Percentiles rank a stretch among this genome's conserved stretches.
Conservation (phyloP, 2,797 vertebrate species). For the Basileuterus tristriatus region DNA sequence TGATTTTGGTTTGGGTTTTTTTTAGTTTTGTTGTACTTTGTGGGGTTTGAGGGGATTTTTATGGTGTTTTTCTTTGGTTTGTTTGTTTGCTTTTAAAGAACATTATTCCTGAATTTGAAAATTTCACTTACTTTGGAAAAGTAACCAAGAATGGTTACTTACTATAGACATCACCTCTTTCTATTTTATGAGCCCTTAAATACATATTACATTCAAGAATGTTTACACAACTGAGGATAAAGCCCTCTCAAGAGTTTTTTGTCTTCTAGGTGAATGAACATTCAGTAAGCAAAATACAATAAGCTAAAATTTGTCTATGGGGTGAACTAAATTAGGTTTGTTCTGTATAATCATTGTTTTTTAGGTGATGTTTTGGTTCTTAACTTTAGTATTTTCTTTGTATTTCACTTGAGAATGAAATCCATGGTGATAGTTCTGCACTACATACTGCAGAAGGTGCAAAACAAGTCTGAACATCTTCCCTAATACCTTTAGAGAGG, state of each 20-base stretch:
- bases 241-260: neutral
- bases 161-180: neutral
- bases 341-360: neutral
- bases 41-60: neutral
- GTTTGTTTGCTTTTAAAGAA: neutral
- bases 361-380: neutral
- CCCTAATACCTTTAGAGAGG: neutral
- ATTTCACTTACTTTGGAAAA: neutral
- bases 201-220: neutral
- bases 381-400: neutral
- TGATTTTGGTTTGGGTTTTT: neutral
- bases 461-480: neutral
- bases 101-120: neutral
- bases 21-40: neutral
- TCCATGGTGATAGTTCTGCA: neutral
- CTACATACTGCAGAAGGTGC: neutral
- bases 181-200: neutral
- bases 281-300: neutral
- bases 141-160: neutral
- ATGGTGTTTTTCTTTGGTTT: rapidly evolving
- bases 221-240: neutral
- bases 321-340: neutral
- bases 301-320: neutral
- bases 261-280: neutral
- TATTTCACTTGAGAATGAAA: neutral